Base-by-base conservation (phyloP, 2,797 vertebrate species). In the Falco concolor region DNA sequence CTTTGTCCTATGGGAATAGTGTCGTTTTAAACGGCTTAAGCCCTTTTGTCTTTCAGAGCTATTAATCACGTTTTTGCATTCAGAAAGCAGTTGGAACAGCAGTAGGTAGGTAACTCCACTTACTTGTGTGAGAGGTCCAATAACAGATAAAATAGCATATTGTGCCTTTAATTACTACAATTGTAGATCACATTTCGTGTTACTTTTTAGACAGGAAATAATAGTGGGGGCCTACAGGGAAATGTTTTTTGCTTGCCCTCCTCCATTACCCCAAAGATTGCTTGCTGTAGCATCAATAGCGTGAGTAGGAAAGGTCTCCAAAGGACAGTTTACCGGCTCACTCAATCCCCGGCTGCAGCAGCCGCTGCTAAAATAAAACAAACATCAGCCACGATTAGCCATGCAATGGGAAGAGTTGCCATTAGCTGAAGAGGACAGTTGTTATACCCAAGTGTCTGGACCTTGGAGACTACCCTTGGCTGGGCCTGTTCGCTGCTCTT, bases 151-250 rank as follows among this genome's bases (percentile, higher is more conserved):
- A 67, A 12, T 2, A 65, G n/a, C 24, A 80, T 24, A 15, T 90
- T 69, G 69, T 70, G n/a, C 44, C 80, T 82, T 84, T 89, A 78
- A 69, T 73, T 81, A 73, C 59, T 74, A 25, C 42, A 63, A 7
- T 23, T 28, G 44, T n/a, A 82, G 70, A 38, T 54, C 63, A 63
- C 25, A 22, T 36, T 74, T 70, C 78, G 28, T 78, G 56, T 59
- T 60, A 44, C 49, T 84, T 84, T 93, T 88, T 79, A 27, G 47
- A 60, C 32, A 60, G 36, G 32, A 94, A 89, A 44, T 74, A 87
- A 36, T 6, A 93, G 81, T 28, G 57, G 57, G 72, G 89, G 47
- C 60, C 89, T 87, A 63, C 84, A 88, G 76, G 49, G 54, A 75
- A 40, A 78, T 92, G 89, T 75, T 52, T 24, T 80, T 70, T 67